phyloP scores from a whole-genome alignment of 2,888 invertebrate species.

The Calliopum simillimum region DNA sequence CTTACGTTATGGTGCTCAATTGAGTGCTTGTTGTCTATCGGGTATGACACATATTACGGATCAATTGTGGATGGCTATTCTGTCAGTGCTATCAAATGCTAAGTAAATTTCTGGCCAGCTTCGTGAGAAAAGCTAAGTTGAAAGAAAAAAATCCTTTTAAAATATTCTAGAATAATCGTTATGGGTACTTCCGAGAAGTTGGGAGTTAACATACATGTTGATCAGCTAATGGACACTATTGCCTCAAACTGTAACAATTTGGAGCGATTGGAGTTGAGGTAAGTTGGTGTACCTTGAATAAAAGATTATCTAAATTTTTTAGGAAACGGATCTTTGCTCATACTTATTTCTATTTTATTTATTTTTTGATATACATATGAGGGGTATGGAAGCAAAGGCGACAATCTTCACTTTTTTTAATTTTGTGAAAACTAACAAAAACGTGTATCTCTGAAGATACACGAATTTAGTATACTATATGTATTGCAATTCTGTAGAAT shows the following conservation, averaged over 20 bases:
- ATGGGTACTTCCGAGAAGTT: conserved; percentile 98
- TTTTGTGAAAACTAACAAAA: too few relatives aligned
- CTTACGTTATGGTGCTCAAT: conserved; percentile 87
- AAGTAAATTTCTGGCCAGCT: conserved; percentile 75
- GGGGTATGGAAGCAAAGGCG: too few relatives aligned
- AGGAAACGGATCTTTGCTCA: too few relatives aligned
- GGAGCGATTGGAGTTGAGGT: conserved; percentile 90
- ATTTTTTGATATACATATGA: background rate
- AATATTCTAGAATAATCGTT: conserved; percentile 83
- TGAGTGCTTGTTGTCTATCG: conserved; percentile 88
- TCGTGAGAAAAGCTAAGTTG: background rate
- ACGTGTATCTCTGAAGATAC: too few relatives aligned
- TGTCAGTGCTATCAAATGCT: conserved; percentile 91
- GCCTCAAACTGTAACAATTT: conserved; percentile 90
- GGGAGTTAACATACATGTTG: conserved; percentile 96
- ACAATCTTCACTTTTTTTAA: too few relatives aligned
- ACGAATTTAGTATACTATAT: too few relatives aligned
- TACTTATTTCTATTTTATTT: background rate
- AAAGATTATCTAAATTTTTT: too few relatives aligned
- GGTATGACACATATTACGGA: conserved; percentile 99
- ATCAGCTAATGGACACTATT: conserved; percentile 97
- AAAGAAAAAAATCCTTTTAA: background rate
- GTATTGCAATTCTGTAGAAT: too few relatives aligned
- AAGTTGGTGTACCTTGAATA: background rate
- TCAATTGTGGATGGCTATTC: conserved; percentile 95